Evolutionary conservation across 2,888 invertebrate species (phyloP), one percentile per base, ranked within the genome.

Genomic region (Patella depressa): DNA sequence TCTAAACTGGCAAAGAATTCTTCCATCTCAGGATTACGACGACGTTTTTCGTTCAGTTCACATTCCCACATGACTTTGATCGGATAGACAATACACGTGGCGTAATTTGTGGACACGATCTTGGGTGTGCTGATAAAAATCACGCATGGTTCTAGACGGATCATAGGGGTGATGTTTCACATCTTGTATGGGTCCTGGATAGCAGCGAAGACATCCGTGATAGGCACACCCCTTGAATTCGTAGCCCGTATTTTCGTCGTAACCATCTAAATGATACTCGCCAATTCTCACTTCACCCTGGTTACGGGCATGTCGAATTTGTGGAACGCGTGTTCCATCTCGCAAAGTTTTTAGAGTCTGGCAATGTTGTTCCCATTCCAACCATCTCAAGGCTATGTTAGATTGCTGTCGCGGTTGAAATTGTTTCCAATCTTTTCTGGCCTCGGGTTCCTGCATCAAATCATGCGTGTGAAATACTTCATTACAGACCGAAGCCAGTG

Each of bases 121-220:
- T 17, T 15, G 12, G 3, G 57, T 57, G 57, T 57, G 57, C 3
- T 17, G 57, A 17, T 57, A 15, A n/a, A 57, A 14, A 14, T 59
- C 59, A 7, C 59, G 59, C 59, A 59, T 59, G 59, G 59, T 59
- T 59, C 59, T 59, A 15, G 59, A 59, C 17, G 59, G 59, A 59
- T 59, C 59, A 14, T 59, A 59, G 19, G 59, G 59, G 17, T 59
- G 59, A 59, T 59, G 59, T 59, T 59, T 59, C 15, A 59, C 17
- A 15, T 59, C 59, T 59, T 59, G 15, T 5, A 59, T 5, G 9
- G 59, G 59, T 12, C 59, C 59, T 2, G 59, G 59, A 2, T 59
- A 59, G 15, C 59, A 59, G 15, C 17, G 15, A 15, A 14, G 4
- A 59, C 59, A 59, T n/a, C 59, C 59, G n/a, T 59, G 59, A n/a